phyloP scores from a whole-genome alignment of 1,140 invertebrate genomes.

The Magallana angulata region DNA sequence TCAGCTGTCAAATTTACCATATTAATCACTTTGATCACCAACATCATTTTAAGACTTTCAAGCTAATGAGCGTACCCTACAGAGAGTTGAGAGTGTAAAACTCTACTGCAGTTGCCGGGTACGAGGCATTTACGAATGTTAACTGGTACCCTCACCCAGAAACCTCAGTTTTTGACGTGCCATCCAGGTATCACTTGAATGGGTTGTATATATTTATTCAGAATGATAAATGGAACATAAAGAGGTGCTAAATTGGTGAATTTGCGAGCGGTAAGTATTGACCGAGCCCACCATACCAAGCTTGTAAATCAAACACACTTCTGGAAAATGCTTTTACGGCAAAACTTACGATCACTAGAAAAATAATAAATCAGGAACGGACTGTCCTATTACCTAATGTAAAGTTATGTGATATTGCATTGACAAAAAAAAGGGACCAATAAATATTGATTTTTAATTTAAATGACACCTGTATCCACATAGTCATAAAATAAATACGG shows the following conservation, averaged over 20 bases:
- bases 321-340: background rate
- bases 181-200: constrained; percentile 17
- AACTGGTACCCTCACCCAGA: background rate
- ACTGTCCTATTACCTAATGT: background rate
- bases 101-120: background rate
- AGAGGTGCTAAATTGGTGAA: constrained; percentile 34
- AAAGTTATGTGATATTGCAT: constrained; percentile 1
- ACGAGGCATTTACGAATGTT: background rate
- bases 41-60: too few species aligned
- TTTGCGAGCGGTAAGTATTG: constrained; percentile 8
- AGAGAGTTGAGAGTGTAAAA: background rate
- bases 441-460: too few species aligned
- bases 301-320: constrained; percentile 19
- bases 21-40: too few species aligned
- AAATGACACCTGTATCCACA: too few species aligned
- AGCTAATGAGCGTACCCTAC: too few species aligned
- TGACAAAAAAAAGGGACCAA: background rate
- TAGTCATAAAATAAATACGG: too few species aligned
- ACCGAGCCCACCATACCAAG: background rate
- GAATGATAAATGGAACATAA: constrained; percentile 32
- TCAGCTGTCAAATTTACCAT: too few species aligned
- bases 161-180: background rate
- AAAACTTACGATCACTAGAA: constrained; percentile 24
- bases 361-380: constrained; percentile 14
- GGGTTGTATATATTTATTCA: constrained; percentile 34